Base-by-base conservation (phyloP, 1,140 invertebrate species). In the Eueides isabella region DNA sequence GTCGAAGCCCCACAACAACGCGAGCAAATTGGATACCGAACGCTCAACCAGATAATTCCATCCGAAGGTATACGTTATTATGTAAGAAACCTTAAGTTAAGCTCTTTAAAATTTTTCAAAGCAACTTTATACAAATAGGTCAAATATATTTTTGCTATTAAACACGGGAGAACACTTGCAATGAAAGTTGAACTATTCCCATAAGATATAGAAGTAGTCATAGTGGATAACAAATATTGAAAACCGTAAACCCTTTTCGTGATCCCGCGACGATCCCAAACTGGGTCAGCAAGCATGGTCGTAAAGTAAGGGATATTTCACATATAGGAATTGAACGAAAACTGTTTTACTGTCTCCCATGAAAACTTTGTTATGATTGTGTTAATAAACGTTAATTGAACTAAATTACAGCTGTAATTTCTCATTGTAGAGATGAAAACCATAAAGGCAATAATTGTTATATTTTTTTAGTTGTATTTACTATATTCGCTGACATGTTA, bases 21-120 rank as follows among this genome's bases (percentile, higher is more conserved):
- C 67, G 69, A 72, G 82, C 79, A 92, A 92, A 92, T 92, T 90
- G 90, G 90, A 92, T 92, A 86, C 77, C 77, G 82, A 77, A 79
- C 82, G 80, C 80, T 82, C 80, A 81, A 88, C 77, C 84, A 81
- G 88, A 90, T 92, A 87, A 92, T 75, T 81, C 83, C 81, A 81
- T 82, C 69, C 77, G 83, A 89, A 91, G 85, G 88, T 87, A 75
- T 69, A 71, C 62, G 44, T 62, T 74, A 72, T 87, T 87, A 81
- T 79, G 74, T 84, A 85, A 90, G 78, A 75, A 73, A 74, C 72
- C 67, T 71, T 75, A 78, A 75, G 76, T 75, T 85, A 81, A 87
- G 76, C 79, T 81, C 63, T 71, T 79, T 69, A 75, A 72, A n/a
- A 74, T 55, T 78, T 68, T 66, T 72, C 30, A 72, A 72, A 71